Evolutionary conservation across 2,113 vertebrate species (phyloP), one percentile per base, ranked within the genome.

Genomic region (Gasterosteus aculeatus): DNA sequence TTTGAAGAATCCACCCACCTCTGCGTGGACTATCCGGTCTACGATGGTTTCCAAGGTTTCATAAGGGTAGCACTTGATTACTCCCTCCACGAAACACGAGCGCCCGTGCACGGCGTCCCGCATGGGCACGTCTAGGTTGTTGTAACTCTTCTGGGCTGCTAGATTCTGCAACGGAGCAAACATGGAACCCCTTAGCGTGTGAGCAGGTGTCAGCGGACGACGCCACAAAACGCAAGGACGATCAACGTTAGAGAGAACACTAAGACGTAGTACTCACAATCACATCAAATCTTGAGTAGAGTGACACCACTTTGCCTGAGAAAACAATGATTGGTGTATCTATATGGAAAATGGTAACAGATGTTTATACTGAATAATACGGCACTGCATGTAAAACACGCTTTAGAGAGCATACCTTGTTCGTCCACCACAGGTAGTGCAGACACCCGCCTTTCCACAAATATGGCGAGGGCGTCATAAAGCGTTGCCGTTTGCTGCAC

Each of bases 211-310:
- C 47, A 10, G n/a, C 3, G 65, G 69, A 51, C 4, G 63, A 15
- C 14, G 41, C n/a, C 11, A 63, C 5, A 16, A 35, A 14, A 70
- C 29, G 8, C 5, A 72, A 12, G 29, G 14, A 39, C 8, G n/a
- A 7, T 16, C 11, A 16, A 8, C 42, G 16, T 10, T 1, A 42
- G 7, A 38, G 1, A 35, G 65, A 57, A 62, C 12, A 42, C 4
- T 5, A 4, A 26, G 35, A 65, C 63, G 0, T 3, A 5, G 7
- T 89, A 98, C 98, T 97, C 88, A 99, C 98, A 85, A 99, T 98
- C 51, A 98, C 97, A 3, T 99, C 98, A 3, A 99, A 98, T 74
- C 97, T 94, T 2, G 98, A 97, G 84, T 99, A 99, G 68, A 99
- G 94, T 3, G 96, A 96, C 11, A 98, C 96, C 5, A 98, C 98